A percentile compares a stretch with the other conserved stretches of the same genome.
Evolutionary conservation across 2,888 invertebrate genomes (phyloP).

Genomic region (Platycheirus rosarum): DNA sequence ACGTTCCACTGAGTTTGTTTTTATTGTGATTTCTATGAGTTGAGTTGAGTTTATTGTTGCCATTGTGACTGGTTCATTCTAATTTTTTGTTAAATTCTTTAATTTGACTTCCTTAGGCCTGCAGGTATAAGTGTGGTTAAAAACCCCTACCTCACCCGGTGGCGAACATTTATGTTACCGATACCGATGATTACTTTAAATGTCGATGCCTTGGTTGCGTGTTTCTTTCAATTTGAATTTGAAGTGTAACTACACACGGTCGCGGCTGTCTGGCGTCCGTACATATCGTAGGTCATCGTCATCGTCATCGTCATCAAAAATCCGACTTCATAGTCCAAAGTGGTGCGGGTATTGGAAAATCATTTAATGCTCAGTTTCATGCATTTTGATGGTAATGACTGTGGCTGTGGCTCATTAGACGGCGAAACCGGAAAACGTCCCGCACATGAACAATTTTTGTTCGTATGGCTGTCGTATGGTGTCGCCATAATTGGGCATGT

Average conservation of each 20-base stretch:
- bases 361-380: background rate
- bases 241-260: constrained; percentile 14
- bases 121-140: background rate
- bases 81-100: too few relatives aligned
- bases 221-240: constrained; percentile 24
- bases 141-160: background rate
- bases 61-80: background rate
- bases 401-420: constrained; percentile 2
- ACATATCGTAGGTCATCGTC: background rate
- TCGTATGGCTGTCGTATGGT: constrained; percentile 4
- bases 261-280: too few relatives aligned
- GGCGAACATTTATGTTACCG: too few relatives aligned
- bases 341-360: constrained; percentile 29
- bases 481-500: too few relatives aligned
- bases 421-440: constrained; percentile 23
- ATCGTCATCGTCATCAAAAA: constrained; percentile 12
- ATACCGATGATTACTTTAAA: constrained; percentile 5
- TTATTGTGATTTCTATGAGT: background rate
- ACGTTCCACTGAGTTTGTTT: constrained; percentile 1
- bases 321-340: background rate
- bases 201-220: constrained; percentile 6
- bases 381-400: background rate
- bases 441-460: constrained; percentile 28
- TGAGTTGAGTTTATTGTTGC: background rate
- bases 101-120: constrained; percentile 5